phyloP scores from a whole-genome alignment of 2,888 invertebrate species.

The Rhaphigaster nebulosa region DNA sequence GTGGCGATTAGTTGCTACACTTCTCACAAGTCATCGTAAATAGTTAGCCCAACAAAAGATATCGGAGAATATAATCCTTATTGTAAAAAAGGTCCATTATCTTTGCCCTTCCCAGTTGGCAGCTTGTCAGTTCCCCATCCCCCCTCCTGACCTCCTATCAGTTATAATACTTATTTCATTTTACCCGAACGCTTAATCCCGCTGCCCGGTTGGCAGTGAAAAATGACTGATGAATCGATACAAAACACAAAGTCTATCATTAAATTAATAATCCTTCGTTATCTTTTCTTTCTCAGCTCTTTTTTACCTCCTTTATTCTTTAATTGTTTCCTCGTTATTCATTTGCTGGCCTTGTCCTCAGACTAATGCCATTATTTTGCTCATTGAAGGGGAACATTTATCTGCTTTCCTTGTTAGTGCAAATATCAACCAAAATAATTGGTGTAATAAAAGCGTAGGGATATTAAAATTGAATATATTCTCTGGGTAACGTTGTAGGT shows the following conservation, averaged over 20 bases:
- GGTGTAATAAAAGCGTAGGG: not conserved
- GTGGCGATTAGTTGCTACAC: not conserved
- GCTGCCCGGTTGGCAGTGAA: not conserved
- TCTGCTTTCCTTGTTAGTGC: not conserved
- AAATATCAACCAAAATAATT: not conserved
- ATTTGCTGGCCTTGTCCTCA: not conserved
- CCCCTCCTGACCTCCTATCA: not conserved
- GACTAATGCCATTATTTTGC: not conserved
- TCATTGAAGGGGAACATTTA: not conserved
- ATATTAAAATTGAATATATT: not conserved
- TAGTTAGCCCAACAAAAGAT: slow-evolving; percentile 35
- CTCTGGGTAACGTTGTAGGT: not conserved
- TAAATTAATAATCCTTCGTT: slow-evolving; percentile 48
- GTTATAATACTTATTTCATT: slow-evolving; percentile 43
- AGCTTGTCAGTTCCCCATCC: not conserved
- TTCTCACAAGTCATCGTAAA: slow-evolving; percentile 16
- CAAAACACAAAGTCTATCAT: slow-evolving; percentile 27
- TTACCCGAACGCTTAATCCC: slow-evolving; percentile 31
- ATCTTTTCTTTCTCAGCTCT: slow-evolving; percentile 14
- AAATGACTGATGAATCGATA: slow-evolving; percentile 29
- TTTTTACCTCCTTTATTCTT: slow-evolving; percentile 17
- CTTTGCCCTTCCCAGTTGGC: not conserved
- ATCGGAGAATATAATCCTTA: slow-evolving; percentile 24
- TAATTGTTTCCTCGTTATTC: slow-evolving; percentile 44
- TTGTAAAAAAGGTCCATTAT: slow-evolving; percentile 46